Base-by-base conservation (phyloP, 1,140 invertebrate species). In the Zaprionus capensis region DNA sequence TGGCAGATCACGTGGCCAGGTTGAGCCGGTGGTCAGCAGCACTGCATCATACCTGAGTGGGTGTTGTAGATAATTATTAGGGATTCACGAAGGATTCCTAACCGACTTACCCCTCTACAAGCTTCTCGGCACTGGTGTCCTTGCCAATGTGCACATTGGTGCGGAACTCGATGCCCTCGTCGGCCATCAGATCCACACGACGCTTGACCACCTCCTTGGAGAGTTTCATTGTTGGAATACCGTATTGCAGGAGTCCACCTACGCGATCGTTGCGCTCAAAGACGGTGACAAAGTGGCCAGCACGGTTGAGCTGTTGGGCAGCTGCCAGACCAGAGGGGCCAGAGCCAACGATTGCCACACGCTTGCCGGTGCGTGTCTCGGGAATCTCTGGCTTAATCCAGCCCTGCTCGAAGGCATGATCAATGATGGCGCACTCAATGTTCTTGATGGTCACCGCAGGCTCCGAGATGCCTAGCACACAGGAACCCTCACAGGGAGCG, bases 371-470 rank as follows among this genome's bases (percentile, higher is more conserved):
- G 68, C 98, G 94, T 66, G 81, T 78, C 58, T 92, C 88, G 4
- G 93, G 93, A 20, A 93, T 92, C 71, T 96, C 94, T 0, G 98
- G 96, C 26, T 95, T 94, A 61, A 99, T 98, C 99, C 98, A 99
- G 5, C 98, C 98, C 93, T 98, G 96, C 80, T 99, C 97, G 93
- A 99, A 99, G 12, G 98, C 99, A 93, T 99, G 96, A 94, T 99
- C 99, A 82, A 99, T 99, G 88, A 99, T 99, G 24, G 98, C 96
- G 93, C 98, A 99, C 94, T 99, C 99, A 81, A 99, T 99, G 92
- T 99, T 99, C 93, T 99, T 99, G 90, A 99, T 99, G 34, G 99
- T 99, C 2, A 99, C 99, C 11, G 99, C 94, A 4, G 98, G 98
- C 82, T 98, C 97, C 53, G 97, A 98, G 86, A 99, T 99, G 34